Conservation (phyloP, 1,140 invertebrate genomes). For the Notospermus geniculatus region DNA sequence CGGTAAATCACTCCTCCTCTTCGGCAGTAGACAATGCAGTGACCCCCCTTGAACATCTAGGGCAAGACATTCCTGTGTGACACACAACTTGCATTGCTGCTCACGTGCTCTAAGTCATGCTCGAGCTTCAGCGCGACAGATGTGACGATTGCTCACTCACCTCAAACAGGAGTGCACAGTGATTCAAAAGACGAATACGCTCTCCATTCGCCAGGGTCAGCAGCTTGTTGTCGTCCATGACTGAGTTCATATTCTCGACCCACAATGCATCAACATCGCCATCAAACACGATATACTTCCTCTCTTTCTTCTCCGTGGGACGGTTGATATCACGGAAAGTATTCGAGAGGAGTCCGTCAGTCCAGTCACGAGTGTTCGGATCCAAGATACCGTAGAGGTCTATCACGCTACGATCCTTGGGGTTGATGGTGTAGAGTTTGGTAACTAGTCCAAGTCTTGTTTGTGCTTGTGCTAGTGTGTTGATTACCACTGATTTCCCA, state of each 20-base stretch:
- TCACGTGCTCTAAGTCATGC: too few relatives aligned
- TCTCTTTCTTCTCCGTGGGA: constrained; percentile 66
- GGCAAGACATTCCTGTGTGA: too few relatives aligned
- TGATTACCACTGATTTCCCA: constrained; percentile 83
- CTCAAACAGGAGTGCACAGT: constrained; percentile 85
- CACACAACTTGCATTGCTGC: too few relatives aligned
- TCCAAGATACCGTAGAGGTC: constrained; percentile 88
- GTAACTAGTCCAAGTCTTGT: constrained; percentile 71
- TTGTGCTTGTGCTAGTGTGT: constrained; percentile 77
- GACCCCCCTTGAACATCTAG: too few relatives aligned
- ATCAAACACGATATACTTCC: constrained; percentile 83
- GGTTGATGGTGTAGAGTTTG: constrained; percentile 74
- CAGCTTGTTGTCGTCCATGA: constrained; percentile 91
- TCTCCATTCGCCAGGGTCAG: constrained; percentile 88
- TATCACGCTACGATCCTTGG: constrained; percentile 77
- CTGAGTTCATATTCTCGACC: constrained; percentile 96
- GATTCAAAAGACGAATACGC: constrained; percentile 75
- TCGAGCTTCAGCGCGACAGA: too few relatives aligned
- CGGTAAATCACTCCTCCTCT: too few relatives aligned
- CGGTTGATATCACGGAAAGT: constrained; percentile 89
- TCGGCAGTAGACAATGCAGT: too few relatives aligned
- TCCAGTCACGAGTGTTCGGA: constrained; percentile 83
- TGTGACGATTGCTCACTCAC: constrained; percentile 57
- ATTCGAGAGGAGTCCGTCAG: constrained; percentile 82
- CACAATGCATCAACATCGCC: constrained; percentile 90